These are phyloP conservation scores for Hirudinaria manillensis DNA, from an alignment of 2,888 invertebrate genomes.

Conservation along the genomic window DNA sequence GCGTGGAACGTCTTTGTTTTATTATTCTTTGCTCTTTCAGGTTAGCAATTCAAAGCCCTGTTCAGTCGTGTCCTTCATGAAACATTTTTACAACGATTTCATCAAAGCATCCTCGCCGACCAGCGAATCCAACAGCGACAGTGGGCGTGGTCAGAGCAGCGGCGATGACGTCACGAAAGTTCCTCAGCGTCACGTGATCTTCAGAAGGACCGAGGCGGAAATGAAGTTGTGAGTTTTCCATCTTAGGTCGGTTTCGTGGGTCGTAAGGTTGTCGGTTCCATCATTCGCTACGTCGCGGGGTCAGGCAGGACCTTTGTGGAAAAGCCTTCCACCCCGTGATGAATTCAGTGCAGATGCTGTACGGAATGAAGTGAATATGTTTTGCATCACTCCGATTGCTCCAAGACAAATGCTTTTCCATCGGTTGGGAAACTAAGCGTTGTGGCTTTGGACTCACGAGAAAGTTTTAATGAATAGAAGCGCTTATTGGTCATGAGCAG, in stretches of 20 bases:
- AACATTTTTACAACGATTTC: neutral
- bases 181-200: neutral
- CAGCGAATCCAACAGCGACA: slow-evolving; percentile 33
- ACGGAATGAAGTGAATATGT: no score
- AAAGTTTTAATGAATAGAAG: no score
- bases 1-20: neutral
- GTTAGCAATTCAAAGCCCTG: slow-evolving; percentile 6
- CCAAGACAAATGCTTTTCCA: no score
- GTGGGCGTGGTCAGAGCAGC: slow-evolving; percentile 32
- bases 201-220: neutral
- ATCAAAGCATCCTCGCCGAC: slow-evolving; percentile 16
- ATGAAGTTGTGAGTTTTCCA: slow-evolving; percentile 13
- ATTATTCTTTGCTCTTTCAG: neutral
- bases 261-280: slow-evolving; percentile 1
- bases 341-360: no score
- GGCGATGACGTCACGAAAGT: slow-evolving; percentile 24
- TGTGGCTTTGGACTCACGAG: no score
- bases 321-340: neutral
- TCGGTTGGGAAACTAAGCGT: no score
- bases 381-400: no score
- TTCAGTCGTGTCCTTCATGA: slow-evolving; percentile 20
- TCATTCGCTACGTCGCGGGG: neutral
- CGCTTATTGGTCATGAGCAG: no score
- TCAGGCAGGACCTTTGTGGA: neutral
- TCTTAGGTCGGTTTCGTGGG: neutral